Percentiles rank a stretch among this genome's conserved stretches.
Conservation (phyloP, 2,797 vertebrate genomes). For the Pseudochaenichthys georgianus region DNA sequence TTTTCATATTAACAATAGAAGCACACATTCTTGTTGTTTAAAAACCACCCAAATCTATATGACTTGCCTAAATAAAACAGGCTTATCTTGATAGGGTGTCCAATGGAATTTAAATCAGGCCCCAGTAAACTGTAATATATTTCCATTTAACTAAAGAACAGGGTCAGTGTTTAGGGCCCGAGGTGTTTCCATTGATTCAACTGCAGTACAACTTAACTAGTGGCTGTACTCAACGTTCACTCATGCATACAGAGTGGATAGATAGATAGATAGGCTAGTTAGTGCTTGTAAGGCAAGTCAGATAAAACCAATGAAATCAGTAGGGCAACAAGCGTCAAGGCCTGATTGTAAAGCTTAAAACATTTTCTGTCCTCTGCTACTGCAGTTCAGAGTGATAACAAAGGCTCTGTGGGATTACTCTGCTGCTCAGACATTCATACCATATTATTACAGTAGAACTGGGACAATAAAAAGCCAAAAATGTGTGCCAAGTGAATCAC, state of each 20-base stretch:
- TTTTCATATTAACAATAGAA: conserved; percentile 2
- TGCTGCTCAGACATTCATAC: conserved; percentile 3
- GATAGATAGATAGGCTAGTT: conserved; percentile 32
- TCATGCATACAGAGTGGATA: conserved; percentile 46
- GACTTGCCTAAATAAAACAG: neutral
- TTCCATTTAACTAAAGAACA: conserved; percentile 10
- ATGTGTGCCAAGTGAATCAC: conserved; percentile 16
- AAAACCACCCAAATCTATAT: neutral
- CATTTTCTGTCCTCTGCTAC: conserved; percentile 39
- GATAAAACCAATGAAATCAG: conserved; percentile 58
- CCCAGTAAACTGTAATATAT: neutral
- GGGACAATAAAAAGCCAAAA: conserved; percentile 49
- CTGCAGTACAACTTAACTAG: conserved; percentile 10
- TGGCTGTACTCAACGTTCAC: conserved; percentile 36
- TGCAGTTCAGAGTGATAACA: conserved; percentile 48
- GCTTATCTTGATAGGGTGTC: neutral
- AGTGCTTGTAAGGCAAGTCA: conserved; percentile 13
- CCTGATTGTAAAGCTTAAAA: conserved; percentile 34
- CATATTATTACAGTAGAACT: conserved; percentile 33
- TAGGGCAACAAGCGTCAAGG: conserved; percentile 10
- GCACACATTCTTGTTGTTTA: neutral
- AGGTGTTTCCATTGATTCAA: conserved; percentile 67
- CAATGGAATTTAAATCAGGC: neutral
- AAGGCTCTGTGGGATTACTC: conserved; percentile 45
- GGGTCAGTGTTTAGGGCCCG: conserved; percentile 41